Conservation (phyloP, 2,888 invertebrate species). For the Apamea sordens region DNA sequence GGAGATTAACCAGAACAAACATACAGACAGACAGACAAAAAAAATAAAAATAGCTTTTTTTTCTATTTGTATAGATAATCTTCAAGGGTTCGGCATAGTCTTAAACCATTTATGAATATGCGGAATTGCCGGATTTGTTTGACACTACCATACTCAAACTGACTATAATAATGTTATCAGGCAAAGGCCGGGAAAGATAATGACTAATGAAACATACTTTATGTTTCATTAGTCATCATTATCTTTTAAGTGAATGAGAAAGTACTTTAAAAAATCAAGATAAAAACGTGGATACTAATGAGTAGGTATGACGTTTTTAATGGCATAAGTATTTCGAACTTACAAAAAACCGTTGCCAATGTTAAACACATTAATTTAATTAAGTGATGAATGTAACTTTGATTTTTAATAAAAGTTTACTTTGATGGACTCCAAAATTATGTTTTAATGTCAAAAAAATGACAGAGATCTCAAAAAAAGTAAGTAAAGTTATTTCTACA, state of each 20-base stretch:
- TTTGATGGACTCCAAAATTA: background rate
- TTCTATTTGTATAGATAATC: background rate
- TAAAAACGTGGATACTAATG: background rate
- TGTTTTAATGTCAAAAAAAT: background rate
- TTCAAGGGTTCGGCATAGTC: background rate
- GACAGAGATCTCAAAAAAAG: too few relatives aligned
- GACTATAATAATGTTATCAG: background rate
- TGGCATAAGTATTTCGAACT: background rate
- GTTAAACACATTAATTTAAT: constrained; percentile 20
- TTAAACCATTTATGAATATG: background rate
- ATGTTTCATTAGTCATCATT: constrained; percentile 1
- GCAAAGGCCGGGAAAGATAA: background rate
- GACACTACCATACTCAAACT: background rate
- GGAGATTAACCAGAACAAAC: too few relatives aligned
- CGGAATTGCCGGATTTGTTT: background rate
- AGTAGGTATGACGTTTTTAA: constrained; percentile 1
- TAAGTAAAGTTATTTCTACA: too few relatives aligned
- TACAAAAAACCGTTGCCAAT: background rate
- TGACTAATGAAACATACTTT: background rate
- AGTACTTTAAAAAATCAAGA: background rate
- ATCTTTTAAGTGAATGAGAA: constrained; percentile 4
- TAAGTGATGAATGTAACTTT: constrained; percentile 17
- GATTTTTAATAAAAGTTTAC: background rate
- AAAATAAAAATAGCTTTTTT: too few relatives aligned
- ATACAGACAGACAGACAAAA: too few relatives aligned